These are phyloP conservation scores for Paramacrobiotus metropolitanus DNA, from an alignment of 1,140 invertebrate genomes.

Conservation along the genomic window DNA sequence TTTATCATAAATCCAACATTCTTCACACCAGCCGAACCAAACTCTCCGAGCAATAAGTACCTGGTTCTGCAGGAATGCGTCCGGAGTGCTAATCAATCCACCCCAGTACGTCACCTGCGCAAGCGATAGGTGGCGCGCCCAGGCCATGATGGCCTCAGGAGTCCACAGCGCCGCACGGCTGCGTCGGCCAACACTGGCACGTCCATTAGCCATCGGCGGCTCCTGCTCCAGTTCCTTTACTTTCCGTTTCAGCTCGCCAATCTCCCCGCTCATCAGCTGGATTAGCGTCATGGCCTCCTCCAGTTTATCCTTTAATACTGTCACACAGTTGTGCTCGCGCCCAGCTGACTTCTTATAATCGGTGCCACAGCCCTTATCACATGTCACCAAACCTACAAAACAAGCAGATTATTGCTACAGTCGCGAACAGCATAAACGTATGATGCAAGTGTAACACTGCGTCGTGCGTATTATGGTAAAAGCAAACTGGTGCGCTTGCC, in stretches of 20 bases:
- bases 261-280: neutral
- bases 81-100: constrained; percentile 88
- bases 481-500: too few species aligned
- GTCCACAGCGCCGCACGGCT: neutral
- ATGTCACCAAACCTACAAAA: neutral
- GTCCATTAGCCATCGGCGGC: too few species aligned
- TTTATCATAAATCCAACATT: constrained; percentile 9
- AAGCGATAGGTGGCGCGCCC: neutral
- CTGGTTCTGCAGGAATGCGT: constrained; percentile 58
- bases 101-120: constrained; percentile 24
- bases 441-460: too few species aligned
- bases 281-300: neutral
- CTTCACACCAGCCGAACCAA: too few species aligned
- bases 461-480: too few species aligned
- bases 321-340: constrained; percentile 1
- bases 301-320: neutral
- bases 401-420: neutral
- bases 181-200: neutral
- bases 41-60: too few species aligned
- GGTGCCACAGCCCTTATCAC: neutral
- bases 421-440: neutral
- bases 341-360: neutral
- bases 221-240: neutral
- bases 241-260: neutral
- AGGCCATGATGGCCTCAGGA: neutral